phyloP scores from a whole-genome alignment of 1,140 invertebrate genomes.

The Bombyx mandarina region DNA sequence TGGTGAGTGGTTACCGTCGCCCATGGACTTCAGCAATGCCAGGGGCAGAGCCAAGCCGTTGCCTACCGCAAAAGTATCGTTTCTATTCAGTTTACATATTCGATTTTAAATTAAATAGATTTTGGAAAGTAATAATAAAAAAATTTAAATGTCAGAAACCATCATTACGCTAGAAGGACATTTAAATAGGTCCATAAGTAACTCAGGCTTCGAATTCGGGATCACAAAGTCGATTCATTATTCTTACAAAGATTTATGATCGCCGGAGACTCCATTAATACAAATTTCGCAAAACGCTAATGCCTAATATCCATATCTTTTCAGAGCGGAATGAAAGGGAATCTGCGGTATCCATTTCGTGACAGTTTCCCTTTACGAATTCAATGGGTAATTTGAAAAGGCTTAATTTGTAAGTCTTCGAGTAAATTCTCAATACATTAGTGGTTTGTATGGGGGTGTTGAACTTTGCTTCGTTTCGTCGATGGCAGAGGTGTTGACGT shows the following conservation, averaged over 20 bases:
- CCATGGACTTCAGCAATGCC: too few species aligned
- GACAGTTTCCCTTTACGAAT: not conserved
- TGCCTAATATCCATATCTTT: conserved; percentile 2
- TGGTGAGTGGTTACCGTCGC: too few species aligned
- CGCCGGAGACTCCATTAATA: conserved; percentile 11
- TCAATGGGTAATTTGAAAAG: not conserved
- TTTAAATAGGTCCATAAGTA: conserved; percentile 14
- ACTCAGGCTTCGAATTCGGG: conserved; percentile 9
- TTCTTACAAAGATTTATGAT: conserved; percentile 20
- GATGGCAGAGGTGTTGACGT: too few species aligned
- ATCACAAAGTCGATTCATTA: conserved; percentile 22
- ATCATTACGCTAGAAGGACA: conserved; percentile 4
- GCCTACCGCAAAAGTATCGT: too few species aligned
- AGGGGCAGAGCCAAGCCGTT: too few species aligned
- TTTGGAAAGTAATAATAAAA: too few species aligned
- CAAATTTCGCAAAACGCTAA: conserved; percentile 8
- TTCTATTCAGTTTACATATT: too few species aligned
- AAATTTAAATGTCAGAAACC: not conserved
- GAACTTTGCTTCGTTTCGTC: too few species aligned
- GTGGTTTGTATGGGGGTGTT: not conserved
- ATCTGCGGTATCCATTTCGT: too few species aligned
- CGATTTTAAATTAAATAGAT: too few species aligned
- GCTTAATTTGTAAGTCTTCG: conserved; percentile 1
- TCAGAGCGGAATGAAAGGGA: too few species aligned
- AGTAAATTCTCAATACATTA: not conserved